Evolutionary conservation across 2,113 vertebrate species (phyloP), one percentile per base, ranked within the genome.

Genomic region (Strix uralensis): DNA sequence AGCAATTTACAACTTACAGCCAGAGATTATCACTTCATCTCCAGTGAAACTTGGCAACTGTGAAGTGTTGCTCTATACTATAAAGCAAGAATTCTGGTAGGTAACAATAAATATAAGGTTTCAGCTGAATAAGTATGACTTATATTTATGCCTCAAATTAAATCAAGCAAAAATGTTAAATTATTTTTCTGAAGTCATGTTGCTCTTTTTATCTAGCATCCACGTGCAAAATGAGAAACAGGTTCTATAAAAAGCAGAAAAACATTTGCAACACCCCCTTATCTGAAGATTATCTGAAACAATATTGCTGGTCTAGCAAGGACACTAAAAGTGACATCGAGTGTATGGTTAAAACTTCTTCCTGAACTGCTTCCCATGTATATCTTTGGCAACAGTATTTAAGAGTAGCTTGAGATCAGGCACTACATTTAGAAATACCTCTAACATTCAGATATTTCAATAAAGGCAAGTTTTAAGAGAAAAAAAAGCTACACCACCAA

Each of bases 21-120:
- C 73, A 81, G 82, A 97, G 86, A 96, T 97, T 96, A 96, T 95
- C 96, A 97, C 88, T 94, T 96, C 94, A 95, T 93, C 88, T 94
- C 72, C 69, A 83, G 72, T 49, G 47, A 85, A 96, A 95, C 25
- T 67, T 95, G 75, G 88, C 82, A 86, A 81, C 92, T 88, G 59
- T 71, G 71, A 96, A 92, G 80, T 81, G 55, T 83, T 89, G 80
- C 63, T 89, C 91, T 89, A 59, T 84, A 83, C 18, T 66, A 81
- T 84, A 93, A 92, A 92, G 86, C 51, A 90, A 71, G 79, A 92
- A 92, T 93, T 95, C 80, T 86, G 63, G 82, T 84, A 96, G 82
- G 63, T 92, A 96, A 90, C 82, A 94, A 91, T 71, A 92, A 96
- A 90, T 80, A 83, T 22, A 88, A 73, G 46, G 59, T 93, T 97